Evolutionary conservation across 2,888 invertebrate species (phyloP), one percentile per base, ranked within the genome.

Genomic region (Acrocyrtus sp.): DNA sequence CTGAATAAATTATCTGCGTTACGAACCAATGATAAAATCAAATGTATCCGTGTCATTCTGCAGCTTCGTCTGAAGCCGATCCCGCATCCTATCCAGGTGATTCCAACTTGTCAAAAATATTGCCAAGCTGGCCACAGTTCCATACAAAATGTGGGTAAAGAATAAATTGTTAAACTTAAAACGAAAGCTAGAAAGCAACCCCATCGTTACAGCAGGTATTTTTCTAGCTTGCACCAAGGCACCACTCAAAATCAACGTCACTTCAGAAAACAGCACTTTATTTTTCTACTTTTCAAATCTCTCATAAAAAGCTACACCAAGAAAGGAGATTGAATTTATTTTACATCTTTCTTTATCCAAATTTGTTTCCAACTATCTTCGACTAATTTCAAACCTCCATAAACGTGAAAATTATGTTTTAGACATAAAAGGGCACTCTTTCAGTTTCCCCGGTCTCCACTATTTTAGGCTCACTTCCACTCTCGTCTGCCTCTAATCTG

Each of bases 11-110:
- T n/a, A n/a, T n/a, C n/a, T n/a, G n/a, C n/a, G n/a, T n/a, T n/a
- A 68, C 68, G 6, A 22, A 74, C 74, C 75, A 54, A 75, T 48
- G 26, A 75, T 62, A 27, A 75, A 75, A 43, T 75, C 75, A 48
- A 72, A 75, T 4, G 61, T 61, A 48, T 75, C 75, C 48, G 66
- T 67, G 43, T 69, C 67, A 67, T 69, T 74, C 22, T 74, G 60
- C 19, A 74, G 34, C n/a, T 69, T 74, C 29, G 43, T 60, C 5
- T 65, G 60, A 15, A 69, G n/a, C 21, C 69, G 50, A 47, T 69
- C 69, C 19, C 69, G 5, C 69, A 61, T 69, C n/a, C 61, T 22
- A 27, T 69, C 69, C 48, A 69, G 34, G 24, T 69, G 60, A 39
- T 69, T 61, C 69, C 69, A 69, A 27, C 61, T 61, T 1, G 69